phyloP scores from a whole-genome alignment of 2,113 vertebrate species.

The Siniperca knerii region DNA sequence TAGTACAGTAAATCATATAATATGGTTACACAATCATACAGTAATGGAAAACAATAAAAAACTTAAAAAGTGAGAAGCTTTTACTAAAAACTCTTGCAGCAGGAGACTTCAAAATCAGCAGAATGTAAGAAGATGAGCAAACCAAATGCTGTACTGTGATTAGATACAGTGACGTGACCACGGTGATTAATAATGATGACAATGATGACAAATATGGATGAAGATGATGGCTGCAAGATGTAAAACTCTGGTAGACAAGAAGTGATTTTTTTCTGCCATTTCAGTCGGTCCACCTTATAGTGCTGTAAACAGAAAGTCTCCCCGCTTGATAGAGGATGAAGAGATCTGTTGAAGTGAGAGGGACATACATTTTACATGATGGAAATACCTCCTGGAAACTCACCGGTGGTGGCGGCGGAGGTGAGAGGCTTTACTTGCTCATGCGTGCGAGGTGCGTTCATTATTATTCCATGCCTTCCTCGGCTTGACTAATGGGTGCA shows the following conservation, averaged over 20 bases:
- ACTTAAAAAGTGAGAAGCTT: neutral
- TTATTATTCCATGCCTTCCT: conserved; percentile 74
- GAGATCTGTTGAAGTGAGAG: conserved; percentile 25
- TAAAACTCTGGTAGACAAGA: neutral
- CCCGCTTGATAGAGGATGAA: conserved; percentile 7
- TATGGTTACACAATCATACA: neutral
- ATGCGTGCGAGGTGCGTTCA: conserved; percentile 61
- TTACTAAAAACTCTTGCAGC: neutral
- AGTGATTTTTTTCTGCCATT: neutral
- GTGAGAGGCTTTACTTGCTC: conserved; percentile 48
- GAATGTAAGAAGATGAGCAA: neutral
- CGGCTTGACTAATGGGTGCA: conserved; percentile 67
- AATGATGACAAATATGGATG: neutral
- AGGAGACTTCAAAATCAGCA: neutral
- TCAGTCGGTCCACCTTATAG: neutral
- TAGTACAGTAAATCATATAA: neutral
- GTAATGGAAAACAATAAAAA: neutral
- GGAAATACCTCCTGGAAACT: conserved; percentile 65
- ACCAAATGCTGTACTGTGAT: conserved; percentile 4
- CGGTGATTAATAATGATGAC: neutral
- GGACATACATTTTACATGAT: conserved; percentile 67
- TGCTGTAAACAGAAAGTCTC: neutral
- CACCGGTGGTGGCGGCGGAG: neutral
- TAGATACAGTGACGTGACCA: neutral
- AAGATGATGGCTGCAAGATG: neutral